Conservation (phyloP, 2,113 vertebrate genomes). For the Salvator merianae region DNA sequence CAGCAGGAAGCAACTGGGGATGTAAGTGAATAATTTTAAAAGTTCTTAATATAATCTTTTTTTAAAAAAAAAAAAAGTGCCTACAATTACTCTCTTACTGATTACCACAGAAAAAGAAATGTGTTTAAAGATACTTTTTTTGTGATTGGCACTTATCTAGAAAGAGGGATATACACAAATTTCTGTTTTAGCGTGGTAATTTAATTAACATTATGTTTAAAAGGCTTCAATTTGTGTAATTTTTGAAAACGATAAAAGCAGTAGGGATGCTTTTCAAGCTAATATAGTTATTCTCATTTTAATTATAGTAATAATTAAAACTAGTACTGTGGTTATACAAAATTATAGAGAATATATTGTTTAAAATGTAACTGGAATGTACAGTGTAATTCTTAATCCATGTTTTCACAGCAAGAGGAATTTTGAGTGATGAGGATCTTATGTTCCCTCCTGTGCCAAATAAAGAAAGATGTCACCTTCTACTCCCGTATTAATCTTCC, state of each 20-base stretch:
- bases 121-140: neutral
- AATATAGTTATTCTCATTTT: slow-evolving; percentile 14
- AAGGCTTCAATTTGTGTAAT: neutral
- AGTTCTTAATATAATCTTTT: neutral
- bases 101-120: neutral
- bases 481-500: too few relatives aligned
- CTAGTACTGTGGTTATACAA: slow-evolving; percentile 35
- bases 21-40: neutral
- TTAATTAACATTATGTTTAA: slow-evolving; percentile 35
- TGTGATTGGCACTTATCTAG: neutral
- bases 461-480: too few relatives aligned
- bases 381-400: slow-evolving; percentile 4
- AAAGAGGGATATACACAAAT: neutral
- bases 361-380: slow-evolving; percentile 37
- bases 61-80: too few relatives aligned
- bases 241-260: neutral
- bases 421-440: too few relatives aligned
- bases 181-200: slow-evolving; percentile 11
- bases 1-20: neutral
- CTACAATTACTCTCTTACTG: neutral
- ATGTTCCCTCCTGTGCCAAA: too few relatives aligned
- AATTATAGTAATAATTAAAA: slow-evolving; percentile 47
- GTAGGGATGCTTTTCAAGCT: slow-evolving; percentile 14
- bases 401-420: too few relatives aligned
- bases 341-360: slow-evolving; percentile 12